Evolutionary conservation across 2,113 vertebrate species (phyloP).

Genomic region (Gymnarchus niloticus): DNA sequence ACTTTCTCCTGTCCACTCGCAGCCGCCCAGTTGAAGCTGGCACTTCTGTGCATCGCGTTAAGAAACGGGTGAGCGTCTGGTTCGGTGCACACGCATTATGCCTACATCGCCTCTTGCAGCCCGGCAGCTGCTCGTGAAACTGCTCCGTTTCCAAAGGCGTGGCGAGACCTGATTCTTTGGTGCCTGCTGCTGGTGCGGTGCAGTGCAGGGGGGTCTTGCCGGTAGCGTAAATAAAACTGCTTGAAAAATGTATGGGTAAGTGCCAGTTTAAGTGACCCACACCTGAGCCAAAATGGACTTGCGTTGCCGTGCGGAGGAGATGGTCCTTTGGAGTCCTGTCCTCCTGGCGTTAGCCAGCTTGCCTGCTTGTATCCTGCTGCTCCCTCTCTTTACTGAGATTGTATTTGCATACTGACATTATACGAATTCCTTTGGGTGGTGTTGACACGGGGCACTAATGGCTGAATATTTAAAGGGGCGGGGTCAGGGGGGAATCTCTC

Average conservation of each 20-base stretch:
- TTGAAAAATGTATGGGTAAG: neutral
- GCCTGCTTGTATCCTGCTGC: neutral
- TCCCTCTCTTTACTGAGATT: neutral
- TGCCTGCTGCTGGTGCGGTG: no score
- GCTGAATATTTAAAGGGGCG: conserved; percentile 11
- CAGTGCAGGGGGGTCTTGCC: neutral
- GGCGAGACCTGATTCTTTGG: no score
- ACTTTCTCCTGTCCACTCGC: no score
- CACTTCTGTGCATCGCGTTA: neutral
- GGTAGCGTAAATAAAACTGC: neutral
- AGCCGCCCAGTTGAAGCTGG: neutral
- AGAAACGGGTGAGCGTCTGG: neutral
- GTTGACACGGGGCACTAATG: neutral
- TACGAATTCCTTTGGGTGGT: neutral
- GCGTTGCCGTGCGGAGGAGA: neutral
- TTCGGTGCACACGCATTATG: no score
- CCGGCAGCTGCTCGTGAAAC: no score
- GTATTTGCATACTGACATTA: neutral
- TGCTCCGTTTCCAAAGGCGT: no score
- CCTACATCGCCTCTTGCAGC: no score
- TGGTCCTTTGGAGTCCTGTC: neutral
- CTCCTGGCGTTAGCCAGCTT: neutral
- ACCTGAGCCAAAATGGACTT: neutral
- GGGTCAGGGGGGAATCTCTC: conserved; percentile 1
- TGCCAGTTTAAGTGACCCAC: no score